Evolutionary conservation across 2,797 vertebrate genomes (phyloP), one percentile per base, ranked within the genome.

Genomic region (Malacoctenus gilli): DNA sequence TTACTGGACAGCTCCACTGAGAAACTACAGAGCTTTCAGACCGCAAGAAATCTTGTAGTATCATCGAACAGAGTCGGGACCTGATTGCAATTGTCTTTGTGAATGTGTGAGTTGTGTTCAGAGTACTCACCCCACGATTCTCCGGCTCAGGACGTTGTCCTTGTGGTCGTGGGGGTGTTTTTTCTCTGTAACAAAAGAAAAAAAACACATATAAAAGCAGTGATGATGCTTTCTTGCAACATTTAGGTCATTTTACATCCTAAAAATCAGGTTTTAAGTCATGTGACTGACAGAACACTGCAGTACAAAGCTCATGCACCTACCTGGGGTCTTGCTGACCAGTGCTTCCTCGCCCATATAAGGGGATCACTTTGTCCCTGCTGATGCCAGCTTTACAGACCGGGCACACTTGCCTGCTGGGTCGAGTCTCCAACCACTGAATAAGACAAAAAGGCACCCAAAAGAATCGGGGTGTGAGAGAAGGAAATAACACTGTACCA

Each of bases 311-410:
- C n/a, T n/a, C n/a, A n/a, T n/a, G n/a, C 25, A 66, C 79, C 41
- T 40, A 99, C 97, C 97, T 95, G 70, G 97, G 97, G 69, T 99
- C 97, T 71, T 99, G 95, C 39, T 99, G 97, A 18, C 94, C 94
- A 1, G 95, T 98, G 86, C 96, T 99, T 25, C 97, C 97, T 47
- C 97, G 90, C 46, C 97, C 97, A 21, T 99, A 99, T 3, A 99
- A 88, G 0, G 97, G 97, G 82, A 99, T 99, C 34, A 99, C 97
- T 89, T 99, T 99, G 67, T 99, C 97, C 60, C 95, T 85, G 78
- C 97, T 98, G 87, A 99, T 98, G 51, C 97, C 97, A 1, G 97
- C 97, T 92, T 99, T 99, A 79, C 97, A 99, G 0, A 99, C 97
- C 1, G 97, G 97, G 87, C 97, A 99, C 68, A 99, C 96, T 75